Percentiles rank a stretch among this genome's conserved stretches.
Evolutionary conservation across 1,140 invertebrate species (phyloP).

Genomic region (Neotoxoptera formosana): DNA sequence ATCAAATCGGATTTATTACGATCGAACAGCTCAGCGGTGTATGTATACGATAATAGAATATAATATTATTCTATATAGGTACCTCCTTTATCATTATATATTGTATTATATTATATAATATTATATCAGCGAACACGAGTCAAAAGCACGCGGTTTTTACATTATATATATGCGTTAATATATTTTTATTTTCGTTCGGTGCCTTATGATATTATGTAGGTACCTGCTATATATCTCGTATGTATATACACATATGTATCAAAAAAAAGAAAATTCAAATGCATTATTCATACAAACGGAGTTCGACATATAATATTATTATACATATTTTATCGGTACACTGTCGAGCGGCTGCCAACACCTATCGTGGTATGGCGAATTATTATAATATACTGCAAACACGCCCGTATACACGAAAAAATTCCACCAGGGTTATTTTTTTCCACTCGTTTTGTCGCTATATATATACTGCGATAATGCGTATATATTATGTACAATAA

Average conservation of each 20-base stretch:
- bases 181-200: not conserved
- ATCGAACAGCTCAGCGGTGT: not conserved
- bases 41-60: not conserved
- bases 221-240: not conserved
- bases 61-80: not conserved
- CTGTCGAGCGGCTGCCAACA: not conserved
- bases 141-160: not conserved
- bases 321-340: not conserved
- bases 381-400: not conserved
- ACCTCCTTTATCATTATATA: not conserved
- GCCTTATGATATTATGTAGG: not conserved
- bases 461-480: too few species aligned
- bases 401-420: not conserved
- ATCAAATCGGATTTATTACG: conserved; percentile 9
- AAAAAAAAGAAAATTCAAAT: not conserved
- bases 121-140: conserved; percentile 15
- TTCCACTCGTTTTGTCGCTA: not conserved
- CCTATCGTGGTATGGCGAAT: not conserved
- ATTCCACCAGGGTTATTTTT: not conserved
- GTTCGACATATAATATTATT: conserved; percentile 1
- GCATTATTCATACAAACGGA: conserved; percentile 28
- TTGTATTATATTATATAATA: not conserved
- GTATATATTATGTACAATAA: too few species aligned
- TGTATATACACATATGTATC: not conserved
- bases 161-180: not conserved